A percentile compares a stretch with the other conserved stretches of the same genome.
Conservation (phyloP, 2,888 invertebrate species). For the Metellina segmentata region DNA sequence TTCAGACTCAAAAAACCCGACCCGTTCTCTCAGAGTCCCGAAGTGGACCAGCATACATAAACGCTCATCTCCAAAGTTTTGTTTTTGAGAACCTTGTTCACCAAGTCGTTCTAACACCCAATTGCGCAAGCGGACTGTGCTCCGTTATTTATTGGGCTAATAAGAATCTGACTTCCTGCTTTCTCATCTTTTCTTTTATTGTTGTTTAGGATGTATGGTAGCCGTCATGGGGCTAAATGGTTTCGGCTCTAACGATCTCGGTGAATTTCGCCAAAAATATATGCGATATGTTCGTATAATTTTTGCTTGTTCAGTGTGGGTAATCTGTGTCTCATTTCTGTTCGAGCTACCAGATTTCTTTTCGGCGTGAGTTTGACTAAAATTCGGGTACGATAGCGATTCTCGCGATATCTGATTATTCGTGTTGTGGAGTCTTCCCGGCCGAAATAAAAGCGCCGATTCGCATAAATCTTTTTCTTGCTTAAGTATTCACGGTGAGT, state of each 20-base stretch:
- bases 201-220: neutral
- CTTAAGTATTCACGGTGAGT: neutral
- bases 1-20: neutral
- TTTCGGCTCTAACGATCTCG: too few species aligned
- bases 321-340: too few species aligned
- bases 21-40: neutral
- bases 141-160: slow-evolving; percentile 37
- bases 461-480: neutral
- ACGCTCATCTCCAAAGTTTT: neutral
- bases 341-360: neutral
- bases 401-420: neutral
- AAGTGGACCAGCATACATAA: neutral
- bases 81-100: neutral
- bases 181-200: neutral
- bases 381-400: too few species aligned
- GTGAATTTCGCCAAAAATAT: neutral
- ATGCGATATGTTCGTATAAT: neutral
- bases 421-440: neutral
- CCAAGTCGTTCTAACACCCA: neutral
- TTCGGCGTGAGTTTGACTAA: neutral
- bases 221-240: neutral
- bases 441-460: neutral
- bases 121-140: slow-evolving; percentile 7
- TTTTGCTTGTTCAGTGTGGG: neutral
- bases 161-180: slow-evolving; percentile 25